A percentile compares a stretch with the other conserved stretches of the same genome.
These are phyloP conservation scores for Dolomedes plantarius DNA, from an alignment of 2,888 invertebrate genomes.

Conservation along the genomic window DNA sequence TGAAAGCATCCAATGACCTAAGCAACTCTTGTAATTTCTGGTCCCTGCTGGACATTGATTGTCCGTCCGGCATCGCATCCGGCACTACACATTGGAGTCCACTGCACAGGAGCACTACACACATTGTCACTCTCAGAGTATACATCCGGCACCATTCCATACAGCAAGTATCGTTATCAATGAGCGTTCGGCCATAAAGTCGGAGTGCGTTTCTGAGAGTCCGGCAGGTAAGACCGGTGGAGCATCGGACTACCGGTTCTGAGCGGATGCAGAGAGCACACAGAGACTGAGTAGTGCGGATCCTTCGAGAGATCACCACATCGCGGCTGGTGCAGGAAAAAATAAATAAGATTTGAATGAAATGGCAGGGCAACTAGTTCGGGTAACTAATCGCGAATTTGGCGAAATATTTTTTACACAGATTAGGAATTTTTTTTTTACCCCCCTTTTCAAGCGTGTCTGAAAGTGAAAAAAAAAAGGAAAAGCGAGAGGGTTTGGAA, in stretches of 20 bases:
- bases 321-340: neutral
- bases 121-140: conserved; percentile 38
- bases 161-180: conserved; percentile 32
- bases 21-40: conserved; percentile 34
- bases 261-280: neutral
- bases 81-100: conserved; percentile 26
- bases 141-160: conserved; percentile 69
- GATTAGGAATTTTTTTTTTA: no score
- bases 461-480: no score
- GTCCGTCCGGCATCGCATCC: neutral
- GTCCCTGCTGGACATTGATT: conserved; percentile 19
- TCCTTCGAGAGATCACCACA: neutral
- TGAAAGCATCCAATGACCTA: conserved; percentile 23
- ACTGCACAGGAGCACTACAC: conserved; percentile 46
- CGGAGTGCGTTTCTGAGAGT: neutral
- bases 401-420: neutral
- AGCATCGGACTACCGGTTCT: conserved; percentile 6
- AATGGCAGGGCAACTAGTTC: neutral
- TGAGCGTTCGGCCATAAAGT: conserved; percentile 54
- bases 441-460: no score
- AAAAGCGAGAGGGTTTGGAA: no score
- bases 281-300: neutral
- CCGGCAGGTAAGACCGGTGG: conserved; percentile 15
- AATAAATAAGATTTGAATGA: conserved; percentile 6
- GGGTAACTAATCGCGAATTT: neutral